phyloP scores from a whole-genome alignment of 2,113 vertebrate species.

The Toxostoma redivivum region DNA sequence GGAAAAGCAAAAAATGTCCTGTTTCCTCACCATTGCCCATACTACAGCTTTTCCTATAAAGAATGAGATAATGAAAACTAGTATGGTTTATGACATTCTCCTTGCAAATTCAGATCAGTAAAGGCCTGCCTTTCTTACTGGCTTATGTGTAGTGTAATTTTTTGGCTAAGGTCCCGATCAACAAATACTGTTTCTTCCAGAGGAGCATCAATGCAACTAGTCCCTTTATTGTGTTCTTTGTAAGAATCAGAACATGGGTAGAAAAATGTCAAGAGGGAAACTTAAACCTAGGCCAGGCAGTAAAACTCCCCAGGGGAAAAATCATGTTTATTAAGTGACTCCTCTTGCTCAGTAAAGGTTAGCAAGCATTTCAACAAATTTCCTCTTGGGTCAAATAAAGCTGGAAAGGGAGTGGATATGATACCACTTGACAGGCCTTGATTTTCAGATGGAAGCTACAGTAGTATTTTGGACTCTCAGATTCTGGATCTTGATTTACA shows the following conservation, averaged over 20 bases:
- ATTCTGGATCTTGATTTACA: neutral
- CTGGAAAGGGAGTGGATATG: neutral
- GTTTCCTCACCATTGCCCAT: neutral
- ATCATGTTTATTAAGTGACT: conserved; percentile 7
- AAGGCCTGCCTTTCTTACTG: conserved; percentile 45
- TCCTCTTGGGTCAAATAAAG: conserved; percentile 25
- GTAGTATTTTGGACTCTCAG: neutral
- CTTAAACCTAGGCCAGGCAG: neutral
- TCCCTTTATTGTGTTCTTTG: conserved; percentile 21
- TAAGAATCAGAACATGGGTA: conserved; percentile 19
- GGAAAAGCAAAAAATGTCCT: neutral
- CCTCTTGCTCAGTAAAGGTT: conserved; percentile 39
- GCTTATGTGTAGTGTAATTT: neutral
- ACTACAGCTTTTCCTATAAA: conserved; percentile 16
- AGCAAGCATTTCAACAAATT: conserved; percentile 14
- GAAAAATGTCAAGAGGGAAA: conserved; percentile 55
- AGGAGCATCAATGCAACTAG: neutral
- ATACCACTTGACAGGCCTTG: conserved; percentile 30
- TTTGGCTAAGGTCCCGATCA: conserved; percentile 22
- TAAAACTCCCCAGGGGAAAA: conserved; percentile 28
- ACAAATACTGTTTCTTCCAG: conserved; percentile 15
- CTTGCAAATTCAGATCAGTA: conserved; percentile 24
- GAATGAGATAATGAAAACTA: neutral
- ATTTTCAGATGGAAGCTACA: conserved; percentile 10
- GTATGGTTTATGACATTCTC: conserved; percentile 1